Evolutionary conservation across 2,797 vertebrate species (phyloP), one percentile per base, ranked within the genome.

Genomic region (Nyctalus aviator): DNA sequence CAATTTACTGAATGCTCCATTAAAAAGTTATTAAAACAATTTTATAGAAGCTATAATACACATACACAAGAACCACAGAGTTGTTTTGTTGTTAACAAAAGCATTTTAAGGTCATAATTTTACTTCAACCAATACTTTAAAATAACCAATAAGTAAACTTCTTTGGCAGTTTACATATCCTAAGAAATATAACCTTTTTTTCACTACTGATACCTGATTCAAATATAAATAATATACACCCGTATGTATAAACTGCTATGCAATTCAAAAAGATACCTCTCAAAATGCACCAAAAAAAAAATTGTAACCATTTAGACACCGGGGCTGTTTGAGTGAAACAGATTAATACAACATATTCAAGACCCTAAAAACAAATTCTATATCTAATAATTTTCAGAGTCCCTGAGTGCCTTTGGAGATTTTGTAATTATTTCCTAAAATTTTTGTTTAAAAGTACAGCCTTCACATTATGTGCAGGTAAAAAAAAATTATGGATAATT

Each of bases 121-220:
- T 94, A 95, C 91, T 87, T 95, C 44, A 96, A 21, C 30, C n/a
- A 88, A n/a, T 81, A 79, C 57, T 35, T 90, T 91, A 72, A 83
- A 69, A 46, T 85, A 84, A 71, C 64, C 64, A 93, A 91, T 53
- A 84, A 88, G 66, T 72, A 88, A 96, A 82, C 41, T 64, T n/a
- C 46, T 53, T 37, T 96, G 79, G 64, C 35, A 93, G 71, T 78
- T 90, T 57, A 85, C 35, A 81, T 81, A 79, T 44, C 18, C 91
- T 95, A 94, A 88, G 50, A 91, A 93, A 77, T 84, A 93, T 8
- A 86, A 78, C 32, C 77, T 84, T 92, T 94, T 93, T 94, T 95
- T 95, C 75, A 73, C 53, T 35, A 90, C 32, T 27, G 92, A 94
- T 23, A 89, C 53, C 83, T 71, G 59, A 89, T 57, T 92, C 27